Evolutionary conservation across 2,888 invertebrate species (phyloP).

Genomic region (Drosophila paracracens): DNA sequence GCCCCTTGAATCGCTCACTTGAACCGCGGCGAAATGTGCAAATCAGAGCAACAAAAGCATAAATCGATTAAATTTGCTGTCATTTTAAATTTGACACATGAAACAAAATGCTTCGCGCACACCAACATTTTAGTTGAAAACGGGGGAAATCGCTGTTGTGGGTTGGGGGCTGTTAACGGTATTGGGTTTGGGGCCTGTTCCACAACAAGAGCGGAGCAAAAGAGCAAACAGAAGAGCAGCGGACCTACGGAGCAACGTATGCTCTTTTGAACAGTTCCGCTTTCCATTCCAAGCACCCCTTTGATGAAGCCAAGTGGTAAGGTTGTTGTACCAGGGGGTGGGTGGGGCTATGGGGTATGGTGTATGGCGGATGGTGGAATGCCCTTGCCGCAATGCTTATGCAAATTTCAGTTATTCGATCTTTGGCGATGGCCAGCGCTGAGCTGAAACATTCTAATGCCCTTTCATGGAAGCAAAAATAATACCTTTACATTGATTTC

Average conservation of each 20-base stretch:
- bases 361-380: neutral
- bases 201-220: constrained; percentile 46
- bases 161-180: constrained; percentile 24
- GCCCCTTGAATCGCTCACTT: constrained; percentile 1
- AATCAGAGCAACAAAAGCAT: constrained; percentile 65
- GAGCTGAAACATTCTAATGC: neutral
- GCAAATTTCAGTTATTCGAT: constrained; percentile 68
- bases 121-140: constrained; percentile 6
- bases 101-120: constrained; percentile 58
- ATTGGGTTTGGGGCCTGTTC: constrained; percentile 25
- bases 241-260: constrained; percentile 28
- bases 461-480: constrained; percentile 18
- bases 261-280: constrained; percentile 39
- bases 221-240: constrained; percentile 16
- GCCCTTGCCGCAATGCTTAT: constrained; percentile 57
- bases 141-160: neutral
- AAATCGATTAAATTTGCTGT: constrained; percentile 83
- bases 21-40: constrained; percentile 32
- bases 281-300: constrained; percentile 25
- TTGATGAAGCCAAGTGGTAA: constrained; percentile 27
- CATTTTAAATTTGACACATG: constrained; percentile 82
- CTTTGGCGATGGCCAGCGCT: constrained; percentile 24
- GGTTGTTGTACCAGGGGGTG: neutral
- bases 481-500: neutral
- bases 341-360: neutral